A percentile compares a stretch with the other conserved stretches of the same genome.
These are phyloP conservation scores for Coendou prehensilis DNA, from an alignment of 2,797 vertebrate genomes.

Conservation along the genomic window DNA sequence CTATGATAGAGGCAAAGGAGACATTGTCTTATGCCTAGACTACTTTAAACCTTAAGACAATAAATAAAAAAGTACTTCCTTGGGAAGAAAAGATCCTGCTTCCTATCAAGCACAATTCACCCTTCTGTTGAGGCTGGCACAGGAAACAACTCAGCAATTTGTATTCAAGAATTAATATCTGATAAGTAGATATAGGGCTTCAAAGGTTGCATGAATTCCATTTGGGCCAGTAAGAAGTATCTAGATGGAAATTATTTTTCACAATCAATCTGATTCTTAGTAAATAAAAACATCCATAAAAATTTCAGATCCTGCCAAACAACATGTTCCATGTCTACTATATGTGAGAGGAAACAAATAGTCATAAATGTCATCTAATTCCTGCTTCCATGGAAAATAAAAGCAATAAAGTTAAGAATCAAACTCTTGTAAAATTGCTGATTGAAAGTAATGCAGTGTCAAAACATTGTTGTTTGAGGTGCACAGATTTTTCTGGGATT, in stretches of 20 bases:
- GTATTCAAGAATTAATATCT: constrained; percentile 45
- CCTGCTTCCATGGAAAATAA: background rate
- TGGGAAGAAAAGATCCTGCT: background rate
- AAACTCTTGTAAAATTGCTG: constrained; percentile 28
- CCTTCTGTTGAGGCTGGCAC: background rate
- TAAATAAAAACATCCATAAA: background rate
- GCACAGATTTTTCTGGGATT: constrained; percentile 60
- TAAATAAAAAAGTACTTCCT: background rate
- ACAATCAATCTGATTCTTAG: background rate
- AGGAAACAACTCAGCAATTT: background rate
- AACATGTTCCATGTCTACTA: background rate
- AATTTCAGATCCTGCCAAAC: background rate
- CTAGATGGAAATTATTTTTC: background rate
- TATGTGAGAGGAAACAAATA: background rate
- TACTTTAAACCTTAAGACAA: background rate
- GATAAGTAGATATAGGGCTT: background rate
- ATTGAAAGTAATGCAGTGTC: background rate
- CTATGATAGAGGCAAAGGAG: background rate
- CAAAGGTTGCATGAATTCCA: background rate
- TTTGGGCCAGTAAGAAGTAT: background rate
- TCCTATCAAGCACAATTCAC: background rate
- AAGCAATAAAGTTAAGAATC: background rate
- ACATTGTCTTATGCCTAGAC: background rate
- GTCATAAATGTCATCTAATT: background rate
- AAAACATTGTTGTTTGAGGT: constrained; percentile 15